Conservation (phyloP, 2,113 vertebrate genomes). For the Hyperoodon ampullatus region DNA sequence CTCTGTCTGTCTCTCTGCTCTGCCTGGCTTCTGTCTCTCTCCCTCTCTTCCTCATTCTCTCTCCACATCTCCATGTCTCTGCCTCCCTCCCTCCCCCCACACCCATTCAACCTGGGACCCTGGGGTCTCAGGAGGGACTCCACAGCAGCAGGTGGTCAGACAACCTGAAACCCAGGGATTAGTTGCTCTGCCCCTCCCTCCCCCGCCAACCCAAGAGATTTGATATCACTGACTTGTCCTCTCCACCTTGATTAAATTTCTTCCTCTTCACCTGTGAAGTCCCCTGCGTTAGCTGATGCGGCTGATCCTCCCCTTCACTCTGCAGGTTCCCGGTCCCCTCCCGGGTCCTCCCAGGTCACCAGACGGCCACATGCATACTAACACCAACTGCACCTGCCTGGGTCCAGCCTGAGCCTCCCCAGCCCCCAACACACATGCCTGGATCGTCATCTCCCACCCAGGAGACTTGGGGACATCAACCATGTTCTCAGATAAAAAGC, state of each 20-base stretch:
- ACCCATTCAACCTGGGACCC: neutral
- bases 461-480: neutral
- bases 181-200: neutral
- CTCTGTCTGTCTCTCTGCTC: neutral
- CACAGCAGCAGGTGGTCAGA: conserved; percentile 17
- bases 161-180: conserved; percentile 52
- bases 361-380: neutral
- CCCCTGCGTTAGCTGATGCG: rapidly evolving
- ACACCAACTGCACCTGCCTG: neutral
- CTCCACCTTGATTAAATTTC: neutral
- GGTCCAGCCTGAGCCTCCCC: neutral
- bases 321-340: neutral
- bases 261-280: neutral
- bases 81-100: neutral
- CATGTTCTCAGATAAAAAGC: neutral
- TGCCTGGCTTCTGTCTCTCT: neutral
- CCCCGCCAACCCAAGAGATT: neutral
- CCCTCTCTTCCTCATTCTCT: neutral
- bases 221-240: neutral
- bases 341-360: neutral
- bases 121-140: neutral
- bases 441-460: neutral
- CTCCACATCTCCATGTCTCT: neutral
- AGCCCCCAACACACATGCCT: neutral
- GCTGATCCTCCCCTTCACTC: neutral